A percentile compares a stretch with the other conserved stretches of the same genome.
Evolutionary conservation across 2,797 vertebrate genomes (phyloP).

Genomic region (Myotis vivesi): DNA sequence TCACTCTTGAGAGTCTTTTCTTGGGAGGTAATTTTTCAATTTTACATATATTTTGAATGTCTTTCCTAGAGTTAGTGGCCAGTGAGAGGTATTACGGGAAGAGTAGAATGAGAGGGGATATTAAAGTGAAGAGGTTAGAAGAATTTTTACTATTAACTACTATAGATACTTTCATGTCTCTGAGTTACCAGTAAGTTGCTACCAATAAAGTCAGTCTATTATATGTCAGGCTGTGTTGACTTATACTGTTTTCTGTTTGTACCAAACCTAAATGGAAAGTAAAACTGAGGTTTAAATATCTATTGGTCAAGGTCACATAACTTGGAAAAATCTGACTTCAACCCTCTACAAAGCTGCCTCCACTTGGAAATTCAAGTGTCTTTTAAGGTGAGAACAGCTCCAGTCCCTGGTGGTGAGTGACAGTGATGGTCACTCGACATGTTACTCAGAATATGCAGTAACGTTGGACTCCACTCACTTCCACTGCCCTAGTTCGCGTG

Average conservation of each 20-base stretch:
- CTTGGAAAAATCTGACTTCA: neutral
- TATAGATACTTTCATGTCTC: neutral
- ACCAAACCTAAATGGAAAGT: neutral
- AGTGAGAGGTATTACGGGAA: neutral
- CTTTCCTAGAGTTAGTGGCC: neutral
- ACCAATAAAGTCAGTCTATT: neutral
- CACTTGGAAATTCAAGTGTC: constrained; percentile 3
- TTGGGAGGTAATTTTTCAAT: constrained; percentile 31
- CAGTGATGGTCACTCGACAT: fast-evolving
- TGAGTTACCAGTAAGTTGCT: neutral
- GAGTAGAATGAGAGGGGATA: neutral
- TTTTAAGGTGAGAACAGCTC: neutral
- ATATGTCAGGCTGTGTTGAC: neutral
- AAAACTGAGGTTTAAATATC: constrained; percentile 7
- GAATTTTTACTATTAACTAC: neutral
- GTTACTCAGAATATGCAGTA: neutral
- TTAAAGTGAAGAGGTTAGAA: neutral
- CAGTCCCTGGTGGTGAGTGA: neutral
- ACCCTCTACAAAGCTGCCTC: neutral
- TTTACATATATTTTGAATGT: neutral
- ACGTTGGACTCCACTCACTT: neutral
- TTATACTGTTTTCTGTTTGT: constrained; percentile 17
- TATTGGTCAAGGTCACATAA: neutral
- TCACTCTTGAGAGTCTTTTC: neutral
- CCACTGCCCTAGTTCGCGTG: neutral